A percentile compares a stretch with the other conserved stretches of the same genome.
Evolutionary conservation across 2,113 vertebrate species (phyloP).

Genomic region (Cololabis saira): DNA sequence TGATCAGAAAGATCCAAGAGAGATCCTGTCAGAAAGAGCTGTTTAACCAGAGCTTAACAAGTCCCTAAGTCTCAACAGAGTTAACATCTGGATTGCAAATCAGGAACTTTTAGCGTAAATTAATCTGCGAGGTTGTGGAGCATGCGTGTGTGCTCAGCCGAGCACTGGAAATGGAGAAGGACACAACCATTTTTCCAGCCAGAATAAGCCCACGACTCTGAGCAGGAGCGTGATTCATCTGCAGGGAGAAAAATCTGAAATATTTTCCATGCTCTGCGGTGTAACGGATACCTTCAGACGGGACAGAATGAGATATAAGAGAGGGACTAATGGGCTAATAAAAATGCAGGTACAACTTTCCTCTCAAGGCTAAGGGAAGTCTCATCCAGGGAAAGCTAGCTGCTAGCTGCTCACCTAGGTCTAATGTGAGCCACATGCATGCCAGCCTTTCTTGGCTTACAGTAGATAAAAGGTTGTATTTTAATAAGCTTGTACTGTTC

Average conservation of each 20-base stretch:
- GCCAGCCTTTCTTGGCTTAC: too few relatives aligned
- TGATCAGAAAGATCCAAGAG: too few relatives aligned
- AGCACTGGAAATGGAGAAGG: conserved; percentile 40
- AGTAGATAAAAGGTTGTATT: too few relatives aligned
- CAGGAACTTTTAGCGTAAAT: conserved; percentile 31
- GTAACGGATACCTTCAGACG: conserved; percentile 42
- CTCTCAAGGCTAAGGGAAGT: conserved; percentile 30
- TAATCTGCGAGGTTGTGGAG: conserved; percentile 36
- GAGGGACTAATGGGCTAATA: conserved; percentile 56
- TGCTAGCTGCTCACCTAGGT: too few relatives aligned
- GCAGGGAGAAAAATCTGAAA: conserved; percentile 34
- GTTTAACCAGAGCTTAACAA: too few relatives aligned
- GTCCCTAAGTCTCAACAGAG: not conserved
- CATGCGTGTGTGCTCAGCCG: conserved; percentile 23
- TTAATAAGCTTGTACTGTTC: too few relatives aligned
- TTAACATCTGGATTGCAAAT: conserved; percentile 53
- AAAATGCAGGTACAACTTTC: conserved; percentile 51
- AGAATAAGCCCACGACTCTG: conserved; percentile 21
- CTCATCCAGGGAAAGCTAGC: conserved; percentile 25
- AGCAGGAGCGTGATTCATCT: conserved; percentile 24
- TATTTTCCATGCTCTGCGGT: conserved; percentile 46
- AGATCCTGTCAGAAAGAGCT: too few relatives aligned
- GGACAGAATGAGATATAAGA: conserved; percentile 35
- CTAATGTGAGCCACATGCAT: too few relatives aligned
- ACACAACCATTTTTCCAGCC: conserved; percentile 18